Percentiles rank a stretch among this genome's conserved stretches.
Conservation (phyloP, 1,140 invertebrate genomes). For the Bradysia coprophila region DNA sequence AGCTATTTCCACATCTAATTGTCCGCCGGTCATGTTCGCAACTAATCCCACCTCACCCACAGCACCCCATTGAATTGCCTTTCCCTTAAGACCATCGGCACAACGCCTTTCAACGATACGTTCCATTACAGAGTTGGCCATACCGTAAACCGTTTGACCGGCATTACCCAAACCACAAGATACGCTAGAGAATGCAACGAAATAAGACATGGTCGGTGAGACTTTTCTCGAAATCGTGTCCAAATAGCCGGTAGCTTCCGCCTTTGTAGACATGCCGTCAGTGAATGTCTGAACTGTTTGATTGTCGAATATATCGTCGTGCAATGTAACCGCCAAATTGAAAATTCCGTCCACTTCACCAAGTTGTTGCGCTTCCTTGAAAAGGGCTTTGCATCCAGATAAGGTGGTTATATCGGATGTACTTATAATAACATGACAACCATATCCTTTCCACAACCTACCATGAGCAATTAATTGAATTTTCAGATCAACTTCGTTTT, state of each 20-base stretch:
- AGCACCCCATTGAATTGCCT: conserved; percentile 50
- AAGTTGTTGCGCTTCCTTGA: conserved; percentile 35
- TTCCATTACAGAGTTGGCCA: conserved; percentile 56
- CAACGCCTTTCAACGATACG: conserved; percentile 40
- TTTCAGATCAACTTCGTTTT: not conserved
- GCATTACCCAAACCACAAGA: conserved; percentile 74
- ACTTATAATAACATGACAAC: conserved; percentile 39
- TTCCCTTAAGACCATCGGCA: conserved; percentile 33
- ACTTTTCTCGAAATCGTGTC: conserved; percentile 34
- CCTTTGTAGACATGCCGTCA: conserved; percentile 36
- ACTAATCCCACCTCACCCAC: conserved; percentile 51
- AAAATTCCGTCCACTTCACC: conserved; percentile 61
- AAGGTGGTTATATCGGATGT: conserved; percentile 40
- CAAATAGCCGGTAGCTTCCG: conserved; percentile 34
- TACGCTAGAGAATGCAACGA: conserved; percentile 72
- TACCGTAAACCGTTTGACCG: conserved; percentile 77
- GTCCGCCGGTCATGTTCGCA: conserved; percentile 61
- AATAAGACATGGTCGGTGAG: conserved; percentile 37
- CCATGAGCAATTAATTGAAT: conserved; percentile 4
- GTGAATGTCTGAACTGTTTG: conserved; percentile 36
- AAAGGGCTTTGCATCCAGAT: conserved; percentile 36
- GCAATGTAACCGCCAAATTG: conserved; percentile 56
- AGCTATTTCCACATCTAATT: conserved; percentile 52
- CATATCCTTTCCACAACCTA: conserved; percentile 40
- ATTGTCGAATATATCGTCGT: conserved; percentile 40